phyloP scores from a whole-genome alignment of 2,888 invertebrate species.

The Pristionchus japonicus region DNA sequence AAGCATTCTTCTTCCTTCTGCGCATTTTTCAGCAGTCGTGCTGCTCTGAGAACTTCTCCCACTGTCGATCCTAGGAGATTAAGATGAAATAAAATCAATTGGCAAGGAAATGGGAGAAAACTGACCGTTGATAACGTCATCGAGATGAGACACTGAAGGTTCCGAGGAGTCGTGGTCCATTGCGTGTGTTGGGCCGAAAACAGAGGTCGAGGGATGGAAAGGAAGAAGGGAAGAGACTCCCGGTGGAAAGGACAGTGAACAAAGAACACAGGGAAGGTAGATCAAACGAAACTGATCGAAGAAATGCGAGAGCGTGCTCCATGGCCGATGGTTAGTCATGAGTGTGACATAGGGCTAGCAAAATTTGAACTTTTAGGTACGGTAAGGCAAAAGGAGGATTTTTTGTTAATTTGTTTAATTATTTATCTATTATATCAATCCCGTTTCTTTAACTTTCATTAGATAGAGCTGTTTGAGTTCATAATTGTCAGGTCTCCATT shows the following conservation, averaged over 20 bases:
- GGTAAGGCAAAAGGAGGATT: too few relatives aligned
- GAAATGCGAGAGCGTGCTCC: background rate
- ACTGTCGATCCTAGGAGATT: background rate
- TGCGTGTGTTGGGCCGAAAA: background rate
- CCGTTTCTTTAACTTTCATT: background rate
- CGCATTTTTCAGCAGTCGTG: background rate
- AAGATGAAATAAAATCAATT: background rate
- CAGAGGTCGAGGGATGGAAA: background rate
- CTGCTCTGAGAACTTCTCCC: background rate
- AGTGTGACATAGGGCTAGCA: background rate
- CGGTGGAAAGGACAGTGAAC: background rate
- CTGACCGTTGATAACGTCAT: background rate
- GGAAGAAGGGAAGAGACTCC: background rate
- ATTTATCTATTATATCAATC: too few relatives aligned
- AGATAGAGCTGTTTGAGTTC: background rate
- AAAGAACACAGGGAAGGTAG: background rate
- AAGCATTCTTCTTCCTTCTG: constrained; percentile 2
- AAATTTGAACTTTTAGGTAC: background rate
- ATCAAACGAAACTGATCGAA: background rate
- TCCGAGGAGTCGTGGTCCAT: background rate
- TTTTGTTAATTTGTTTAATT: background rate
- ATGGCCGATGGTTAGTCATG: background rate
- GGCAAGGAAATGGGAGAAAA: background rate
- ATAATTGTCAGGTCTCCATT: background rate
- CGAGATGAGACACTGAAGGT: background rate